These are phyloP conservation scores for Pedetes capensis DNA, from an alignment of 2,113 vertebrate genomes.

Conservation along the genomic window DNA sequence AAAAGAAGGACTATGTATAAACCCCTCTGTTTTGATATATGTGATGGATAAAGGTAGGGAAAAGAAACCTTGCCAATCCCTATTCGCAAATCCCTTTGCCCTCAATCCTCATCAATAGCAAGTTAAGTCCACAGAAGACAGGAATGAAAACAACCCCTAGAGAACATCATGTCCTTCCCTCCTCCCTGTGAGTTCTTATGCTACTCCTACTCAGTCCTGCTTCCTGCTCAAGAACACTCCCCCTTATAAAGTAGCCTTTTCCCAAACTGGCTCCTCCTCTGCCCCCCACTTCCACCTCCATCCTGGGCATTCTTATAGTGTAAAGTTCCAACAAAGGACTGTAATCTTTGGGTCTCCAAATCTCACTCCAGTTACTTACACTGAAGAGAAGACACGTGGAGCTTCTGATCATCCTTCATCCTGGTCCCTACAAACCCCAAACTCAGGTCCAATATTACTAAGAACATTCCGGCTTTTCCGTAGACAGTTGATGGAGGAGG, in stretches of 20 bases:
- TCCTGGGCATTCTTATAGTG: not conserved
- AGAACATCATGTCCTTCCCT: rapidly evolving
- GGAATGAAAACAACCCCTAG: not conserved
- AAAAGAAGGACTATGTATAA: not conserved
- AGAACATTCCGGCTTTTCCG: too few relatives aligned
- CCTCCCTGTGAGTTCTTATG: rapidly evolving
- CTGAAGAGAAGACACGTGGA: too few relatives aligned
- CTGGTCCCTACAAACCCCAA: too few relatives aligned
- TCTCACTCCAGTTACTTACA: not conserved
- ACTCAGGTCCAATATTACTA: too few relatives aligned
- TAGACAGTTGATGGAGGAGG: too few relatives aligned
- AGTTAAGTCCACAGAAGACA: not conserved
- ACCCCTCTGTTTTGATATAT: not conserved
- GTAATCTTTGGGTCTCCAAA: not conserved
- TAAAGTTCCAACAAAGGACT: not conserved
- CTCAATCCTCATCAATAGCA: not conserved
- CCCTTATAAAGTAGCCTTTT: not conserved
- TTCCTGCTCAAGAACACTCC: not conserved
- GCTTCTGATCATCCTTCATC: too few relatives aligned
- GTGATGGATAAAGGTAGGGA: not conserved
- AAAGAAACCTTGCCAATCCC: not conserved
- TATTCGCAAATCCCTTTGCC: not conserved
- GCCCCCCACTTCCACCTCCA: not conserved
- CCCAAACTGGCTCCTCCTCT: too few relatives aligned
- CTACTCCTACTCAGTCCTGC: not conserved